These are phyloP conservation scores for Fulmarus glacialis DNA, from an alignment of 2,113 vertebrate species.

Conservation along the genomic window DNA sequence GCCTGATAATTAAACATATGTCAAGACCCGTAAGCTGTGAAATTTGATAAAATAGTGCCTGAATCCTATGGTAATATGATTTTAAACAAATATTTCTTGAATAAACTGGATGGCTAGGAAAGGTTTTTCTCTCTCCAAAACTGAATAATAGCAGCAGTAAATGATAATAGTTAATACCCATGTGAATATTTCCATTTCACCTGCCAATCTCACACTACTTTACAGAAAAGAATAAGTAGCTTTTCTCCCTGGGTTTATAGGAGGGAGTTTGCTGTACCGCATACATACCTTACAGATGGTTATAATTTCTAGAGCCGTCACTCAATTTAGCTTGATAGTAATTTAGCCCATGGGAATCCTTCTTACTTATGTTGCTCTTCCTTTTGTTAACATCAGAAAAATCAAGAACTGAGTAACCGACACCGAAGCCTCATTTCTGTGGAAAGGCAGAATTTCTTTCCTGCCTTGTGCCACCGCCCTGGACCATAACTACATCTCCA, in stretches of 20 bases:
- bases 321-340: not conserved
- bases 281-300: not conserved
- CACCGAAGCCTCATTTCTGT: not conserved
- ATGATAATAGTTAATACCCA: not conserved
- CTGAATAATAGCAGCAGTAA: not conserved
- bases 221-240: not conserved
- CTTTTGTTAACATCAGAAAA: not conserved
- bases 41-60: not conserved
- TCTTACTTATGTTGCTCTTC: not conserved
- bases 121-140: not conserved
- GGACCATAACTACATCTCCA: not conserved
- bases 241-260: not conserved
- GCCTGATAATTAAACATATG: not conserved
- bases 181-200: conserved; percentile 15
- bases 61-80: not conserved
- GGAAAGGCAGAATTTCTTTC: not conserved
- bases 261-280: not conserved
- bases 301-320: not conserved
- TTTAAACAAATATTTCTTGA: not conserved
- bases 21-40: not conserved
- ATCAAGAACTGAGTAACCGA: not conserved
- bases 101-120: not conserved
- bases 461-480: no score
- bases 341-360: conserved; percentile 28
- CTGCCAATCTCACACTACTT: not conserved